Base-by-base conservation (phyloP, 2,888 invertebrate genomes). In the Drosophila quinaria region DNA sequence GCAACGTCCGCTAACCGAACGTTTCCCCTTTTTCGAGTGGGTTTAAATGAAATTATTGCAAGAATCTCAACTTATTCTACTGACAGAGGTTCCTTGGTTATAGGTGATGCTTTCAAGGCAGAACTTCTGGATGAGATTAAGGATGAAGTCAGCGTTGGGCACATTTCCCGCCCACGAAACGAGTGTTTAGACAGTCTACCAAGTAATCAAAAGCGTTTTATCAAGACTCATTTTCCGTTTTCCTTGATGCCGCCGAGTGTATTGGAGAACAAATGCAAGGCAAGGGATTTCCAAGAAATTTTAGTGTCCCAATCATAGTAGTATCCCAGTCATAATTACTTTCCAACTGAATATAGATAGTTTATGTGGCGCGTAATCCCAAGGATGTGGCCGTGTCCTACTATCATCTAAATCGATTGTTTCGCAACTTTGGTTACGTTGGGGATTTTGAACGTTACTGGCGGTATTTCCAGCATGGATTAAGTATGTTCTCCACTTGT, bases 311-410 rank as follows among this genome's bases (percentile, higher is more conserved):
- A 13, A 31, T 6, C 10, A 35, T n/a, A n/a, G n/a, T n/a, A n/a
- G n/a, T n/a, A n/a, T n/a, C n/a, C n/a, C 5, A 19, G 11, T 42
- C 6, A 11, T 22, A 42, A 6, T n/a, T 0, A 22, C 5, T n/a
- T 8, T 33, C 31, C 4, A 9, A 10, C 15, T 52, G 1, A 35
- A 54, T 68, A 9, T 86, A 96, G 94, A 93, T 97, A 19, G 94
- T 98, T 51, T 98, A 97, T 88, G 95, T 97, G 0, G 96, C 96
- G 0, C 94, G 98, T 61, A 97, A 98, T 92, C 97, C 97, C 0
- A 96, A 97, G 91, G 97, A 98, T 91, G 96, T 97, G 0, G 95
- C 95, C 0, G 96, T 97, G 0, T 97, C 97, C 0, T 97, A 95
- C 92, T 98, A 96, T 87, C 95, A 97, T 91, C 94, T 97, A 52